These are phyloP conservation scores for Fulmarus glacialis DNA, from an alignment of 2,113 vertebrate species.

Conservation along the genomic window DNA sequence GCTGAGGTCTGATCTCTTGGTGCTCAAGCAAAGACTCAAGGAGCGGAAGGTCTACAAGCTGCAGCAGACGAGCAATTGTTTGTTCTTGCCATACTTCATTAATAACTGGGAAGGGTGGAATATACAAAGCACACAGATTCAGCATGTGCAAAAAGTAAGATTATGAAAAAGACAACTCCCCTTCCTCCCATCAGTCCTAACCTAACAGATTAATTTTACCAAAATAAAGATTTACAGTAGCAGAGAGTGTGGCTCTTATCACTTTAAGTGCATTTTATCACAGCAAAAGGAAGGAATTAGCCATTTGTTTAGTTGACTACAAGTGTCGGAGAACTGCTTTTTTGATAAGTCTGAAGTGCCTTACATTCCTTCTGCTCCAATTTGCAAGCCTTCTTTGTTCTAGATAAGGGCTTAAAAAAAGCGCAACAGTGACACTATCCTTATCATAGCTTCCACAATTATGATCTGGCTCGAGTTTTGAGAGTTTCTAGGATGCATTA, in stretches of 20 bases:
- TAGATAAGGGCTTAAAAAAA: conserved; percentile 21
- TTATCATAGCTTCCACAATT: background rate
- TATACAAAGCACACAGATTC: background rate
- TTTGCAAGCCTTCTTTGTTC: conserved; percentile 45
- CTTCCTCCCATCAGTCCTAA: background rate
- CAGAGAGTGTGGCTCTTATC: background rate
- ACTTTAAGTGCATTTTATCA: conserved; percentile 1
- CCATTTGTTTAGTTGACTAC: conserved; percentile 50
- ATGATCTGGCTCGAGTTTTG: background rate
- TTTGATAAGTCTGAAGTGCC: conserved; percentile 37
- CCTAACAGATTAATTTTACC: background rate
- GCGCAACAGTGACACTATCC: background rate
- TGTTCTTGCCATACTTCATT: conserved; percentile 94
- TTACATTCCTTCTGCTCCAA: conserved; percentile 48
- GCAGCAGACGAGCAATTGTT: conserved; percentile 88
- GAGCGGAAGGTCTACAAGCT: conserved; percentile 93
- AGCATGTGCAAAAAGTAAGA: background rate
- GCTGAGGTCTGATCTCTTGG: conserved; percentile 63
- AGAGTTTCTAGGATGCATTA: background rate
- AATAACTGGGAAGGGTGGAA: conserved; percentile 78
- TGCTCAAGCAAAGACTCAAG: conserved; percentile 87
- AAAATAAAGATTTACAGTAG: background rate
- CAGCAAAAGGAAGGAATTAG: conserved; percentile 28
- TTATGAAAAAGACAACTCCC: background rate
- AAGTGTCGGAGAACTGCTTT: conserved; percentile 20